Evolutionary conservation across 1,140 invertebrate species (phyloP).

Genomic region (Pectinophora gossypiella): DNA sequence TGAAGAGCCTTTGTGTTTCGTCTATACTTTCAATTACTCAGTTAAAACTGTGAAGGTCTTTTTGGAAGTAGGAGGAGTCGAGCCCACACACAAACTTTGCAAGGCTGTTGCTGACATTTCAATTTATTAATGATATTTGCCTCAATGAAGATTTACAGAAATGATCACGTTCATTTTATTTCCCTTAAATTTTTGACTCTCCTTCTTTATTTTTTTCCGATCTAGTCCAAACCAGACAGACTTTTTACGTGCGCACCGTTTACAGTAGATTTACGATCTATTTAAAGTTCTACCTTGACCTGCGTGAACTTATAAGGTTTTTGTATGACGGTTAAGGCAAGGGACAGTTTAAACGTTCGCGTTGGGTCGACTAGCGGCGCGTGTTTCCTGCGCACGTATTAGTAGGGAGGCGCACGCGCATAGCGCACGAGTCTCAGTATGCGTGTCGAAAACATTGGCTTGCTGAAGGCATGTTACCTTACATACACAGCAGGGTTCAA

Average conservation of each 20-base stretch:
- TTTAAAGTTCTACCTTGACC: conserved; percentile 19
- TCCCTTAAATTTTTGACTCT: no score
- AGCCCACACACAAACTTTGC: conserved; percentile 26
- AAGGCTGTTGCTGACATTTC: conserved; percentile 25
- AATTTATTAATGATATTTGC: no score
- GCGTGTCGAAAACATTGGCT: conserved; percentile 21
- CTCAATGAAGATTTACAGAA: no score
- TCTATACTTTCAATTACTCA: background rate
- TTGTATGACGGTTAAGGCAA: conserved; percentile 13
- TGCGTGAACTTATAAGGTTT: conserved; percentile 33
- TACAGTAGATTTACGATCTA: background rate
- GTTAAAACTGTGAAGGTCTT: conserved; percentile 13
- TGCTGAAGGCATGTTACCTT: background rate
- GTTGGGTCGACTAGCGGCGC: conserved; percentile 43
- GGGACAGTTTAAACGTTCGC: no score
- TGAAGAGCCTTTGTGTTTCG: background rate
- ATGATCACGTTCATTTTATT: no score
- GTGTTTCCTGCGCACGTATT: conserved; percentile 49
- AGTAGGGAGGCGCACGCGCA: conserved; percentile 39
- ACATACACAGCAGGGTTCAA: background rate
- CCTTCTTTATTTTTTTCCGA: no score
- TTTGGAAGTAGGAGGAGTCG: conserved; percentile 24
- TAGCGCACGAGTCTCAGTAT: conserved; percentile 28
- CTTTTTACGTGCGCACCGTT: background rate
- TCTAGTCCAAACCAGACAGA: background rate